A percentile compares a stretch with the other conserved stretches of the same genome.
These are phyloP conservation scores for Eurosta solidaginis DNA, from an alignment of 1,140 invertebrate species.

Conservation along the genomic window DNA sequence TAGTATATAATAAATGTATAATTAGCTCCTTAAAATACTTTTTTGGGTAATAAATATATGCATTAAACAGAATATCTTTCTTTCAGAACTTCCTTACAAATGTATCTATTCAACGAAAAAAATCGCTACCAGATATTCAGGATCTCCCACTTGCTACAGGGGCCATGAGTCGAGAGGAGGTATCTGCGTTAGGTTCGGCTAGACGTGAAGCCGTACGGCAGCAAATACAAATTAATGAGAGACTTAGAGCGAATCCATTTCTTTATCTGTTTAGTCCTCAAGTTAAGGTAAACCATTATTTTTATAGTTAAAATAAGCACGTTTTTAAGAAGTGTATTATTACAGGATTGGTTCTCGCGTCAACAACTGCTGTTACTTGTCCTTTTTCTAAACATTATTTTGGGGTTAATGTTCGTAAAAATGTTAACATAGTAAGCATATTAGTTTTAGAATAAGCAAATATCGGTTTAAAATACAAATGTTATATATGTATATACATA, in stretches of 20 bases:
- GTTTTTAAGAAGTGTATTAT: neutral
- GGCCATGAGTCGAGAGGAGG: slow-evolving; percentile 92
- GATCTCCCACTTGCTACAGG: slow-evolving; percentile 75
- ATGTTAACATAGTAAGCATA: slow-evolving; percentile 88
- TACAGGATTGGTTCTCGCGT: slow-evolving; percentile 94
- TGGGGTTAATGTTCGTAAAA: slow-evolving; percentile 97
- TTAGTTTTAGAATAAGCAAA: too few relatives aligned
- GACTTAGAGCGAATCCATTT: slow-evolving; percentile 89
- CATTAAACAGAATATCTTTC: too few relatives aligned
- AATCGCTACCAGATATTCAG: slow-evolving; percentile 92
- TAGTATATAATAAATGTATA: neutral
- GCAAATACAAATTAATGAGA: slow-evolving; percentile 89
- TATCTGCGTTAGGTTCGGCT: slow-evolving; percentile 88
- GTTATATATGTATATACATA: too few relatives aligned
- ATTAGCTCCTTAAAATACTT: neutral
- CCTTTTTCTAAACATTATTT: slow-evolving; percentile 92
- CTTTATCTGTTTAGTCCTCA: slow-evolving; percentile 94
- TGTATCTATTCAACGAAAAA: slow-evolving; percentile 82
- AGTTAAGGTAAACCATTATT: slow-evolving; percentile 80
- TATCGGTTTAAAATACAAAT: too few relatives aligned
- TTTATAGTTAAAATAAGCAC: neutral
- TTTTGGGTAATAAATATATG: neutral
- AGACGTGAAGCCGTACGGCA: slow-evolving; percentile 90
- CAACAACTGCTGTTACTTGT: slow-evolving; percentile 95
- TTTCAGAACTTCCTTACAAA: slow-evolving; percentile 72